Evolutionary conservation across 2,888 invertebrate species (phyloP), one percentile per base, ranked within the genome.

Genomic region (Leptopilina drosophilae): DNA sequence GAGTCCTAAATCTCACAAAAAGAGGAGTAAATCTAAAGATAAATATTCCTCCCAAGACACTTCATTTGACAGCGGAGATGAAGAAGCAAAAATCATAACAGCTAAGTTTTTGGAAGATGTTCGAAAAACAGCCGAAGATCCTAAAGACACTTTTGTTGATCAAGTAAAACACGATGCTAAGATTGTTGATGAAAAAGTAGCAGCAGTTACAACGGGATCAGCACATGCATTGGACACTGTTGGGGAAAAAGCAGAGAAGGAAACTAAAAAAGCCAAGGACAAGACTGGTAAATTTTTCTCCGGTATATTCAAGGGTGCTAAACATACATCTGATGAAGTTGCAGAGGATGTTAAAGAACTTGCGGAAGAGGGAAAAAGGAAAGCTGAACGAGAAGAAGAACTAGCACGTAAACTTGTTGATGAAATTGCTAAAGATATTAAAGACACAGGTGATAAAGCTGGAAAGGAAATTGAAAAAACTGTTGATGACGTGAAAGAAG

Each of bases 51-150:
- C 87, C 2, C 90, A 89, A 69, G 89, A 88, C 5, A 82, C 87
- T 5, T 90, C 90, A 0, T 86, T 88, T 26, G 90, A 90, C 64
- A 88, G 88, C 14, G 89, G 90, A 0, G 90, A 90, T 53, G 90
- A 90, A 77, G 90, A 90, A 75, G 66, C 87, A 33, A 85, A 85
- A 78, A 82, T 85, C 1, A 80, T 84, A 11, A 89, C 89, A 5
- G 86, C 85, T 0, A 85, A 85, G 14, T 85, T 90, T 42, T 80
- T 88, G 56, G 87, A 89, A 8, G 89, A 90, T 56, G 87, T 87
- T 1, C 87, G 83, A n/a, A 87, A 86, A 76, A 75, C 82, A 5
- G 87, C 88, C 0, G 87, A 88, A 62, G 84, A 80, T 26, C 64
- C 78, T 26, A 82, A 80, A n/a, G 80, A 84, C 69, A 79, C 78